phyloP scores from a whole-genome alignment of 2,113 vertebrate genomes.

The Callorhinus ursinus region DNA sequence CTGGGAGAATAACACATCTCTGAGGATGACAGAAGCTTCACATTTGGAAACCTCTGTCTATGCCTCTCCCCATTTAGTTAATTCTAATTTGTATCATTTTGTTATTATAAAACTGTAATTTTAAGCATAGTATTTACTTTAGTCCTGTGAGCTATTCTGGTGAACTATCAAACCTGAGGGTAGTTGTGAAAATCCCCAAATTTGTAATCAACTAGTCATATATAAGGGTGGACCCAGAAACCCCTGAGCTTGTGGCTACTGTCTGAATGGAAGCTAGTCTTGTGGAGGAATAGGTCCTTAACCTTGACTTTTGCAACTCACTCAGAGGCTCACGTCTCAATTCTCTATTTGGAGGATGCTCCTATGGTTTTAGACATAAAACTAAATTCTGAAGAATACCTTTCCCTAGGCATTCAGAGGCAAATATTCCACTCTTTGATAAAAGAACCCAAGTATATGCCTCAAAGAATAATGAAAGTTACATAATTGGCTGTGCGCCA shows the following conservation, averaged over 20 bases:
- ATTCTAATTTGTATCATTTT: not conserved
- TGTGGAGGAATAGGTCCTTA: not conserved
- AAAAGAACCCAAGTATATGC: not conserved
- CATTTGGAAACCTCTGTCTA: not conserved
- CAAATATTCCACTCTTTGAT: not conserved
- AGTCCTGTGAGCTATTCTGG: not conserved
- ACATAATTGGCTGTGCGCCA: not conserved
- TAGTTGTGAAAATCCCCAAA: not conserved
- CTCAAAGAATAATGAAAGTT: conserved; percentile 7
- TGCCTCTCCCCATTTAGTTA: not conserved
- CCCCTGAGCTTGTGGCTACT: not conserved
- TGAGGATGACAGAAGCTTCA: not conserved
- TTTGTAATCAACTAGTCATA: not conserved
- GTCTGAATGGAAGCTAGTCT: not conserved
- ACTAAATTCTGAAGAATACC: not conserved
- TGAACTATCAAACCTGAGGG: not conserved
- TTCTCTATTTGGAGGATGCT: not conserved
- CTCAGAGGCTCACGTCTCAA: not conserved
- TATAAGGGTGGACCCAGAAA: not conserved
- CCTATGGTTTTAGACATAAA: not conserved
- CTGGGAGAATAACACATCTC: not conserved
- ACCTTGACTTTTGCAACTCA: not conserved
- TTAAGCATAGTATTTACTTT: not conserved
- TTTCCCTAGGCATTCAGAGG: not conserved
- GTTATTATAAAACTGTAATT: not conserved